These are phyloP conservation scores for Furnarius figulus DNA, from an alignment of 2,113 vertebrate species.

Conservation along the genomic window DNA sequence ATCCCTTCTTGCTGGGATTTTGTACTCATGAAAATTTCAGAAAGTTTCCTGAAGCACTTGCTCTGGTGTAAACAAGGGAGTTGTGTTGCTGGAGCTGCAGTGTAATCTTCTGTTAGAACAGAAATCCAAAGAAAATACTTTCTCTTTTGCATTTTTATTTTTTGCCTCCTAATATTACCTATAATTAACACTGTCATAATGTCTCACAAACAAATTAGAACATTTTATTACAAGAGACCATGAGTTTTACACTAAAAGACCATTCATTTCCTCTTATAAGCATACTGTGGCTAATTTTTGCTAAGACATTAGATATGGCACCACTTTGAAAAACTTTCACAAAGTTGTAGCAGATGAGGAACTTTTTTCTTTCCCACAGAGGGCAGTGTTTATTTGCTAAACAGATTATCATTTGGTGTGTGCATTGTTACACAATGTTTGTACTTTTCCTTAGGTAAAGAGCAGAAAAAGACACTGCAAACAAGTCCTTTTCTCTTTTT, in stretches of 20 bases:
- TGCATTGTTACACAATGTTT: neutral
- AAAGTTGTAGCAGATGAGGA: neutral
- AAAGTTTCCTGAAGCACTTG: neutral
- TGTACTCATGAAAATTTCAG: neutral
- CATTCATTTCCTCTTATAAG: neutral
- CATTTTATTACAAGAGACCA: neutral
- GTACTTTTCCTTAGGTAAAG: neutral
- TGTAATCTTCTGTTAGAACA: neutral
- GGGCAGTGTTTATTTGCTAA: constrained; percentile 75
- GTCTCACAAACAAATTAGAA: neutral
- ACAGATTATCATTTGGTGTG: neutral
- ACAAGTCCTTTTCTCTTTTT: neutral
- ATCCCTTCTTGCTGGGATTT: neutral
- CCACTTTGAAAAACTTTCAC: neutral
- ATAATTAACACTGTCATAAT: neutral
- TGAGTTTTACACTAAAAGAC: neutral
- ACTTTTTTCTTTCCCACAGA: constrained; percentile 59
- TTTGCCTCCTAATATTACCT: neutral
- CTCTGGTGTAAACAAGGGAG: neutral
- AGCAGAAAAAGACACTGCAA: constrained; percentile 44
- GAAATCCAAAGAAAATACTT: neutral
- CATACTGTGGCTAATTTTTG: neutral
- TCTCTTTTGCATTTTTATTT: neutral
- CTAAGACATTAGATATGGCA: neutral
- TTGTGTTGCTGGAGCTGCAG: neutral